Conservation (phyloP, 2,797 vertebrate genomes). For the Gila robusta region DNA sequence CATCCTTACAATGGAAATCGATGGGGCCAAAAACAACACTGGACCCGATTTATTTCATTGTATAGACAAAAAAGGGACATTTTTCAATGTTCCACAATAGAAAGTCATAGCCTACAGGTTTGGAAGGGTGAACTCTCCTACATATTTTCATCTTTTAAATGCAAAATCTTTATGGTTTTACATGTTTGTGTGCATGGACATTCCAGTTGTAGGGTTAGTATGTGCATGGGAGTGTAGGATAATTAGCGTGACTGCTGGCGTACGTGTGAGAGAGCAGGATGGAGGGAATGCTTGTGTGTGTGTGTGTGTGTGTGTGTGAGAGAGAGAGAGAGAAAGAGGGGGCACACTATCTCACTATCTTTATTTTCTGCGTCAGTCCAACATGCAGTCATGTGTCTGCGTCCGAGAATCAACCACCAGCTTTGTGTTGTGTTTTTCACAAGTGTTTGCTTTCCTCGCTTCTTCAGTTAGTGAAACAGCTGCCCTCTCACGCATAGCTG, state of each 20-base stretch:
- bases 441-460: slow-evolving; percentile 14
- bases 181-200: slow-evolving; percentile 3
- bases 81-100: not conserved
- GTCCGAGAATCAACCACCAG: slow-evolving; percentile 25
- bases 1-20: not conserved
- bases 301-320: not conserved
- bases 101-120: not conserved
- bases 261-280: slow-evolving; percentile 5
- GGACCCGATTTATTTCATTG: not conserved
- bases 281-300: not conserved
- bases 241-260: slow-evolving; percentile 7
- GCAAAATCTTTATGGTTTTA: not conserved
- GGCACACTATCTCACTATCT: not conserved
- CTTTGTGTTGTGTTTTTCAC: slow-evolving; percentile 19
- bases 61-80: not conserved
- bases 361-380: slow-evolving; percentile 4
- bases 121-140: not conserved
- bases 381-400: not conserved
- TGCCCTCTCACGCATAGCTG: slow-evolving; percentile 8
- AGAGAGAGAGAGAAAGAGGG: not conserved
- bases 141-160: not conserved
- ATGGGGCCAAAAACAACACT: not conserved
- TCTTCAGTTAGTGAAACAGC: slow-evolving; percentile 37
- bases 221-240: slow-evolving; percentile 22
- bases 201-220: not conserved